A percentile compares a stretch with the other conserved stretches of the same genome.
Evolutionary conservation across 2,888 invertebrate species (phyloP).

Genomic region (Pammene fasciana): DNA sequence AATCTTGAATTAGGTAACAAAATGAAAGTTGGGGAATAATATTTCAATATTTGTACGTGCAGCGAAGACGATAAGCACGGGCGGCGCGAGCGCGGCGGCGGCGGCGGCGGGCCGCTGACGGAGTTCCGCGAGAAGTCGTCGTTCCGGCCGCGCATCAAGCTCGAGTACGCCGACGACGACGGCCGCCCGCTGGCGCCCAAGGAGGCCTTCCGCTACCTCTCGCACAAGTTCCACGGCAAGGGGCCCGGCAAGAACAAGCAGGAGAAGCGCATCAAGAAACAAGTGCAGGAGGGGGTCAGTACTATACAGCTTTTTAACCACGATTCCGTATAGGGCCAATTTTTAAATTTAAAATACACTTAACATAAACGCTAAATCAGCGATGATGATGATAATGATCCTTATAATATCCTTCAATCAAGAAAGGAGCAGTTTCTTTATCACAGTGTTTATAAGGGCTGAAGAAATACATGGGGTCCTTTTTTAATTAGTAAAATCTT

Average conservation of each 20-base stretch:
- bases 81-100: constrained; percentile 86
- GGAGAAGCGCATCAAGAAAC: constrained; percentile 97
- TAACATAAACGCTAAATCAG: too few species aligned
- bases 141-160: constrained; percentile 96
- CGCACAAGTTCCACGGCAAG: constrained; percentile 99
- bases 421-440: too few species aligned
- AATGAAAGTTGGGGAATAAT: too few species aligned
- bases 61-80: constrained; percentile 92
- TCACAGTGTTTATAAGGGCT: too few species aligned
- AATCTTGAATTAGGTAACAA: too few species aligned
- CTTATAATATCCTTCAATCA: too few species aligned
- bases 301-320: not conserved
- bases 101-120: constrained; percentile 90
- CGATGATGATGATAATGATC: too few species aligned
- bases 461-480: too few species aligned
- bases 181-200: constrained; percentile 96
- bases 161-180: constrained; percentile 98
- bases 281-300: constrained; percentile 94
- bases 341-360: too few species aligned
- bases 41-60: constrained; percentile 14
- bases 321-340: too few species aligned
- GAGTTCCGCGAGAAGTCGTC: constrained; percentile 96
- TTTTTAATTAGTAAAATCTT: too few species aligned
- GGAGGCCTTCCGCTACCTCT: constrained; percentile 98
- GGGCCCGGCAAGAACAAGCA: constrained; percentile 99